Evolutionary conservation across 2,797 vertebrate species (phyloP), one percentile per base, ranked within the genome.

Genomic region (Falco concolor): DNA sequence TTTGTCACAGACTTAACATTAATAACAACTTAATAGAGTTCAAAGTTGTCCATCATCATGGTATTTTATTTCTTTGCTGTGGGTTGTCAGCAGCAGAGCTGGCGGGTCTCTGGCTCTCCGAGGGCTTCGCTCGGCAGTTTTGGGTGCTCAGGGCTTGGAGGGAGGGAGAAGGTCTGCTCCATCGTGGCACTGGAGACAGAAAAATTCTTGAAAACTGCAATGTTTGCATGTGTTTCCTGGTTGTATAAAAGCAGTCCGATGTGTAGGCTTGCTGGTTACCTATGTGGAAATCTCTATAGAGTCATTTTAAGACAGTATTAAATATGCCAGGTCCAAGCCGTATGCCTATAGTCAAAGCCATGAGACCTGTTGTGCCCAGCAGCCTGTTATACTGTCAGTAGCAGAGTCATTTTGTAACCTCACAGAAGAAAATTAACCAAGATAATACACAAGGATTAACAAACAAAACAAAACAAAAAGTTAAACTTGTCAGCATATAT

Each of bases 401-500:
- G 32, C 90, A 65, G 23, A 42, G 68, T n/a, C 27, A 1, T 81
- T 83, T 88, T 19, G 16, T 36, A 84, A 74, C 9, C 34, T 63
- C 2, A 2, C 13, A 63, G 40, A 88, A 77, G 57, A 78, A 61
- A 68, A 86, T 20, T 76, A 59, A 75, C 20, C 12, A 50, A 92
- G 68, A 12, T 38, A 59, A 61, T 75, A 56, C 16, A 38, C n/a
- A 45, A 57, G 73, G 64, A 68, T 78, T 78, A 78, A 38, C 40
- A n/a, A 57, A 32, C 24, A 47, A 47, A 72, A 56, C 49, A n/a
- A 44, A 18, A n/a, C 12, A 21, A 78, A 79, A 72, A 42, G 38
- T 72, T 93, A 32, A 94, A 82, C 53, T 82, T 32, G 10, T 93
- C 84, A 91, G 45, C 28, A 36, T 59, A 3, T 59, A 78, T 90